A percentile compares a stretch with the other conserved stretches of the same genome.
Conservation (phyloP, 2,888 invertebrate species). For the Laothoe populi region DNA sequence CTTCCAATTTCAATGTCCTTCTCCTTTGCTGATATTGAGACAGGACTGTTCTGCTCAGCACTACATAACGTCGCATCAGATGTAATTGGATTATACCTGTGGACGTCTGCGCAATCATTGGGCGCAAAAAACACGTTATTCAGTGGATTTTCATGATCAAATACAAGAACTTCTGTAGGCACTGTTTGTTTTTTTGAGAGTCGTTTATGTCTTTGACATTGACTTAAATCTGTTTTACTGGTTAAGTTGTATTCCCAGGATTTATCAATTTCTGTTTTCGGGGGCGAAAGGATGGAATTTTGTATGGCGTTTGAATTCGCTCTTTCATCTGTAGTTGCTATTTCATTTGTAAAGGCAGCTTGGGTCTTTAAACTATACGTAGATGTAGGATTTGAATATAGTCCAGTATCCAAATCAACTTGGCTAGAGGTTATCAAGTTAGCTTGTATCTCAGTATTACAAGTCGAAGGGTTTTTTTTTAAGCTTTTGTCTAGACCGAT, state of each 20-base stretch:
- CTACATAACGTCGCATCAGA: slow-evolving; percentile 33
- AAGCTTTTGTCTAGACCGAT: slow-evolving; percentile 31
- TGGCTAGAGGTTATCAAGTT: slow-evolving; percentile 68
- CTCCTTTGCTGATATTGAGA: slow-evolving; percentile 26
- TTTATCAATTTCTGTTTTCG: slow-evolving; percentile 27
- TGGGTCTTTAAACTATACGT: slow-evolving; percentile 36
- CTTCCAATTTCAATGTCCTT: slow-evolving; percentile 34
- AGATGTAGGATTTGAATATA: slow-evolving; percentile 45
- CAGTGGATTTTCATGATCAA: slow-evolving; percentile 69
- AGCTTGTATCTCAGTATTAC: slow-evolving; percentile 66
- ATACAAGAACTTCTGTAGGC: slow-evolving; percentile 51
- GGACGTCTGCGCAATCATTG: slow-evolving; percentile 45
- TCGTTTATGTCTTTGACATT: neutral
- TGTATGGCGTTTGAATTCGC: slow-evolving; percentile 33
- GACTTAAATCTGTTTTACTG: neutral
- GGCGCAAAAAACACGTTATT: slow-evolving; percentile 64
- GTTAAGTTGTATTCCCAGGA: slow-evolving; percentile 29
- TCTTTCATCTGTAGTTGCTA: slow-evolving; percentile 32
- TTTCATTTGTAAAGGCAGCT: slow-evolving; percentile 31
- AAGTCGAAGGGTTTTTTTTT: slow-evolving; percentile 45
- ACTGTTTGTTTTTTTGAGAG: slow-evolving; percentile 1
- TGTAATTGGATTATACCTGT: slow-evolving; percentile 55
- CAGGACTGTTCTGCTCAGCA: slow-evolving; percentile 11
- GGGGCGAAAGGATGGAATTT: slow-evolving; percentile 33
- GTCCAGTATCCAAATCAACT: slow-evolving; percentile 57